Evolutionary conservation across 2,797 vertebrate genomes (phyloP).

Genomic region (Gymnothorax reevesii): DNA sequence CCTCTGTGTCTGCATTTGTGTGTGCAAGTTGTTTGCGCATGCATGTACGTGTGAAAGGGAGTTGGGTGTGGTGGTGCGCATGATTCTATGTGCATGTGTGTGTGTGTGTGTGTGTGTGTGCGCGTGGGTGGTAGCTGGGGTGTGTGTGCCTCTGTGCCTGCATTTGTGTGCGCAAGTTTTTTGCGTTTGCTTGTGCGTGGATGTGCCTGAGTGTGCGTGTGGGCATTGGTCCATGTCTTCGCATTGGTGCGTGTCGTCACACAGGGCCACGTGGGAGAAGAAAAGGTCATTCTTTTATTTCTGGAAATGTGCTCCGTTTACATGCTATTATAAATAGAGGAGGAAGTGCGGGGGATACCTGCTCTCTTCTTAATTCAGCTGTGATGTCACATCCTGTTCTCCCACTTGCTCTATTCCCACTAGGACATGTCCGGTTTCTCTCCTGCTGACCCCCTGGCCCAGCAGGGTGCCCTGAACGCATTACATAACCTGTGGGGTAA

Average conservation of each 20-base stretch:
- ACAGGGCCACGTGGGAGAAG: slow-evolving; percentile 66
- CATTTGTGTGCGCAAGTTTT: neutral
- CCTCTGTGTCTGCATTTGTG: slow-evolving; percentile 33
- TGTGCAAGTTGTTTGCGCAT: slow-evolving; percentile 34
- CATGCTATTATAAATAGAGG: slow-evolving; percentile 70
- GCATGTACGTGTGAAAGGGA: slow-evolving; percentile 34
- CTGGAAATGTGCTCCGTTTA: slow-evolving; percentile 65
- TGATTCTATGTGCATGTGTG: neutral
- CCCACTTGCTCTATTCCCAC: slow-evolving; percentile 36
- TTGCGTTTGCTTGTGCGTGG: neutral
- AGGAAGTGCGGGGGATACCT: slow-evolving; percentile 75
- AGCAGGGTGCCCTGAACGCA: neutral
- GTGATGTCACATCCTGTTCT: slow-evolving; percentile 64
- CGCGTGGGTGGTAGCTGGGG: neutral
- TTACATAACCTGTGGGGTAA: neutral
- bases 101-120: slow-evolving; percentile 23
- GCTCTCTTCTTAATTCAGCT: slow-evolving; percentile 59
- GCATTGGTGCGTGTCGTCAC: neutral
- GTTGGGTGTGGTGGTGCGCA: slow-evolving; percentile 31
- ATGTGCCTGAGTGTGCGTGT: slow-evolving; percentile 2
- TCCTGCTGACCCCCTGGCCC: neutral
- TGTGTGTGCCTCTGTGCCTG: neutral
- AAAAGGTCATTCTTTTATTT: slow-evolving; percentile 73
- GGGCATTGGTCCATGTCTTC: neutral
- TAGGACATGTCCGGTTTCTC: neutral